These are phyloP conservation scores for Serrognathus titanus DNA, from an alignment of 2,888 invertebrate species.

Conservation along the genomic window DNA sequence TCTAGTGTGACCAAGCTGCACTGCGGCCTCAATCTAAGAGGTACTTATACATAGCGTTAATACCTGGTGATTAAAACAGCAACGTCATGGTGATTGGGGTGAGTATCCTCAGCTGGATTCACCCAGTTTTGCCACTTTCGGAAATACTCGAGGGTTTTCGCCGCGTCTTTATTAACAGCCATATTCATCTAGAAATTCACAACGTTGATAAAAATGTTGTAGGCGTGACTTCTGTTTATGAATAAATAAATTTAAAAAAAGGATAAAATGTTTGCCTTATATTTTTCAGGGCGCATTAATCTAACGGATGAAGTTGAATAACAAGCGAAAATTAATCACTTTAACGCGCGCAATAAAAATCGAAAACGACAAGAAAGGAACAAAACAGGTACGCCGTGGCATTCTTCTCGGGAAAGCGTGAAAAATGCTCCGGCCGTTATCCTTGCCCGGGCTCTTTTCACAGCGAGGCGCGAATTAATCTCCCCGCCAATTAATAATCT, in stretches of 20 bases:
- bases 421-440: neutral
- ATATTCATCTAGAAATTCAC: constrained; percentile 39
- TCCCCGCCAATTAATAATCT: constrained; percentile 21
- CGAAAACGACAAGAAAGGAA: neutral
- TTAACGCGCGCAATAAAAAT: neutral
- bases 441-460: neutral
- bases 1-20: too few species aligned
- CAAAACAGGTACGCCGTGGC: neutral
- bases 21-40: too few species aligned
- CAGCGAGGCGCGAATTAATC: constrained; percentile 18
- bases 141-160: constrained; percentile 53
- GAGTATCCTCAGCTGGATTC: constrained; percentile 53
- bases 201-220: too few species aligned
- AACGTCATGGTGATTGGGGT: constrained; percentile 59
- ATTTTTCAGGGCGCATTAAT: too few species aligned
- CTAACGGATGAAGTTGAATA: too few species aligned
- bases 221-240: too few species aligned
- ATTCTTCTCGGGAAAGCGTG: neutral
- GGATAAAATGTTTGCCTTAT: too few species aligned
- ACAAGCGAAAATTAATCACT: too few species aligned
- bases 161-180: constrained; percentile 48
- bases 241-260: too few species aligned
- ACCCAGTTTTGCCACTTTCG: constrained; percentile 55
- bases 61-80: constrained; percentile 56
- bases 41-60: too few species aligned